phyloP scores from a whole-genome alignment of 2,113 vertebrate genomes.

The Lucifuga dentata region DNA sequence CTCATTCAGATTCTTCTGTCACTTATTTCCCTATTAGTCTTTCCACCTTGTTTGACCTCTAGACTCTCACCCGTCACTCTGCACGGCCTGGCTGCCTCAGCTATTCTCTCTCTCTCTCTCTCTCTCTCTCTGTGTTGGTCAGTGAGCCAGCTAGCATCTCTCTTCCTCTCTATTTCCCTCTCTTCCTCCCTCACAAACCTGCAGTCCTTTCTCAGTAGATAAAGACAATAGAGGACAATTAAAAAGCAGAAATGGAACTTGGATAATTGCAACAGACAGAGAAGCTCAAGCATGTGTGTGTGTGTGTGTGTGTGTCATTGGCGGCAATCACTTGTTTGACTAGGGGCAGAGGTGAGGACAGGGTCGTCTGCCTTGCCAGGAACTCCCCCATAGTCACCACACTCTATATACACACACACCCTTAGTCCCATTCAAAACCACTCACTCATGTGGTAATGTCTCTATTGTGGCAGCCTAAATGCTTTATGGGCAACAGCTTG shows the following conservation, averaged over 20 bases:
- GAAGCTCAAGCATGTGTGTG: slow-evolving; percentile 23
- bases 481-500: slow-evolving; percentile 83
- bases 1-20: slow-evolving; percentile 32
- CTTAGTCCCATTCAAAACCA: slow-evolving; percentile 74
- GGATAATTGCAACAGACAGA: slow-evolving; percentile 17
- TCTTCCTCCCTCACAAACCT: slow-evolving; percentile 20
- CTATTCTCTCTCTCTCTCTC: slow-evolving; percentile 21
- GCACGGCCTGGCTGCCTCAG: slow-evolving; percentile 47
- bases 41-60: slow-evolving; percentile 48
- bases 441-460: slow-evolving; percentile 86
- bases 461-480: slow-evolving; percentile 79
- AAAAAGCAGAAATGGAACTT: slow-evolving; percentile 23
- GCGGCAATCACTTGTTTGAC: slow-evolving; percentile 62
- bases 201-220: not conserved
- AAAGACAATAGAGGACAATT: slow-evolving; percentile 21
- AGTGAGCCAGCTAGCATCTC: slow-evolving; percentile 1
- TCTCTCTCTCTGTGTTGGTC: slow-evolving; percentile 12
- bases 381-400: slow-evolving; percentile 55
- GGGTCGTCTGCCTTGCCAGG: slow-evolving; percentile 77
- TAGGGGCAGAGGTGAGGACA: slow-evolving; percentile 76
- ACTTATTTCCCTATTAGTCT: slow-evolving; percentile 8
- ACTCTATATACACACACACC: slow-evolving; percentile 71
- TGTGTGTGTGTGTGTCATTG: slow-evolving; percentile 48
- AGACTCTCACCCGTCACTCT: slow-evolving; percentile 60
- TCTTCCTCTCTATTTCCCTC: not conserved